A percentile compares a stretch with the other conserved stretches of the same genome.
Evolutionary conservation across 2,888 invertebrate genomes (phyloP).

Genomic region (Drosophila neoperkinsi): DNA sequence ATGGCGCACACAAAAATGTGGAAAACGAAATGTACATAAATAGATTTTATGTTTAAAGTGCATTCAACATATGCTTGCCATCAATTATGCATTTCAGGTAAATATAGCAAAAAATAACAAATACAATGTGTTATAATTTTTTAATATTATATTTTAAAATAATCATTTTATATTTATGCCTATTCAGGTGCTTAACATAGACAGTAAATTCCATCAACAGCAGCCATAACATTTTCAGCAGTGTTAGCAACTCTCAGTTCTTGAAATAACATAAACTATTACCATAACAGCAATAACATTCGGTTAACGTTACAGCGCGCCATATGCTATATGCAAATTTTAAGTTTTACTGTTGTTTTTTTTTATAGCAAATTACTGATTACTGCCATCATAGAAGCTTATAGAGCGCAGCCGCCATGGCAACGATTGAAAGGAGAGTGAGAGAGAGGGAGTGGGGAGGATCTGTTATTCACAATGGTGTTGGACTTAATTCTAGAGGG

Average conservation of each 20-base stretch:
- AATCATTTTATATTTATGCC: not conserved
- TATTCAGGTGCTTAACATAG: not conserved
- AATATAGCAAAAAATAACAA: not conserved
- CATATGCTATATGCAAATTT: constrained; percentile 30
- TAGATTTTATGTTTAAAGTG: constrained; percentile 10
- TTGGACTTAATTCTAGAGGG: constrained; percentile 49
- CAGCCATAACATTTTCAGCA: not conserved
- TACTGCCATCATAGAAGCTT: constrained; percentile 46
- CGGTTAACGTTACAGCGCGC: constrained; percentile 6
- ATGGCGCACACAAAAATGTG: constrained; percentile 7
- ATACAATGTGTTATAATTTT: not conserved
- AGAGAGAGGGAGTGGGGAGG: not conserved
- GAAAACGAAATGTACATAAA: not conserved
- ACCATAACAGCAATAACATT: not conserved
- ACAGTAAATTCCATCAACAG: not conserved
- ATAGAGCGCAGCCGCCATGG: constrained; percentile 55
- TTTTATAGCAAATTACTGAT: constrained; percentile 36
- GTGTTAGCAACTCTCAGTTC: not conserved
- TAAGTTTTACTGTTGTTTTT: constrained; percentile 24
- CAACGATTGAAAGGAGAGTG: not conserved
- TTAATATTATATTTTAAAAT: not conserved
- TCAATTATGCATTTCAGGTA: not conserved
- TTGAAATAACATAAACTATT: not conserved
- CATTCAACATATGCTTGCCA: not conserved
- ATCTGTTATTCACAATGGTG: constrained; percentile 39